phyloP scores from a whole-genome alignment of 2,113 vertebrate genomes.

The Abramis brama region DNA sequence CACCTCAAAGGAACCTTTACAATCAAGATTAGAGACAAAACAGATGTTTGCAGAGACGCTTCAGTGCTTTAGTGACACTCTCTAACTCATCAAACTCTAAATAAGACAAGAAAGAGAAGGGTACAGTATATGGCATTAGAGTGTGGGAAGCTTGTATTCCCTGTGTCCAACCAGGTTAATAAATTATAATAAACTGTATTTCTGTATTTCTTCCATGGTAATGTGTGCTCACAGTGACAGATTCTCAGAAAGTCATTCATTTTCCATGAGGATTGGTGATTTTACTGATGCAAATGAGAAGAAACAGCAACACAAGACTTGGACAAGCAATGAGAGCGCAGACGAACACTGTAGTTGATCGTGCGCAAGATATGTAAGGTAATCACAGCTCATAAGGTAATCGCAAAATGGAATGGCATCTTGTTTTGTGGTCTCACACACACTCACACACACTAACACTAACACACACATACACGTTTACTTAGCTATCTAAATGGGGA shows the following conservation, averaged over 20 bases:
- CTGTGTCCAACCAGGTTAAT: not conserved
- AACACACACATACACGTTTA: too few species aligned
- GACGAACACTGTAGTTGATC: not conserved
- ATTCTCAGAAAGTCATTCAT: not conserved
- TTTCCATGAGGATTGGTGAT: not conserved
- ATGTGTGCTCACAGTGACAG: not conserved
- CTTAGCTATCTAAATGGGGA: too few species aligned
- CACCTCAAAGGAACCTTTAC: not conserved
- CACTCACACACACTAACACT: too few species aligned
- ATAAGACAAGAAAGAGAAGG: not conserved
- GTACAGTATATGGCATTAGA: not conserved
- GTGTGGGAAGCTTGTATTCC: not conserved
- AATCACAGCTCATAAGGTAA: too few species aligned
- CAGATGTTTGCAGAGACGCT: slow-evolving; percentile 27
- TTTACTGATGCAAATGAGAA: slow-evolving; percentile 5
- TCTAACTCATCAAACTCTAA: not conserved
- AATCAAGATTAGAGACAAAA: not conserved
- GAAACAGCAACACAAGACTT: not conserved
- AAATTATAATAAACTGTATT: not conserved
- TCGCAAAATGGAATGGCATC: not conserved
- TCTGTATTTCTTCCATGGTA: not conserved
- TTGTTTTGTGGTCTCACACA: not conserved
- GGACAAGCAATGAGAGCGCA: too few species aligned
- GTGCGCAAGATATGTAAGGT: not conserved
- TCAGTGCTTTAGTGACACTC: not conserved